Evolutionary conservation across 2,888 invertebrate species (phyloP), one percentile per base, ranked within the genome.

Genomic region (Acrobeloides nanus): DNA sequence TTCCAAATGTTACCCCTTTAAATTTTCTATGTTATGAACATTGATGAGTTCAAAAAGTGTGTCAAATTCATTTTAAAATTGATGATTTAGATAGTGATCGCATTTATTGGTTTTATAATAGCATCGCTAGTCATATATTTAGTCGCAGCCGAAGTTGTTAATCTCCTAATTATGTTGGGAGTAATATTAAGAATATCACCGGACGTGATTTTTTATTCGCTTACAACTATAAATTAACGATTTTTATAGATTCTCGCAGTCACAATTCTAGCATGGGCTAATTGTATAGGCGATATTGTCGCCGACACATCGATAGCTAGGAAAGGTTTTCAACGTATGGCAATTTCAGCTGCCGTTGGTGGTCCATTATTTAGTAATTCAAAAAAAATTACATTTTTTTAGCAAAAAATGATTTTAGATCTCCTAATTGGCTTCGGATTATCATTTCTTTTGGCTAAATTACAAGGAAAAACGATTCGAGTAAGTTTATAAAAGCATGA

Each of bases 311-410:
- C 80, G 5, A 77, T 83, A 59, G 82, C 83, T 1, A 74, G 75
- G 45, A 80, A 79, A 59, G 83, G 83, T 2, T 82, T 78, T 66
- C 80, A 82, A 0, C 76, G 79, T 48, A 83, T 83, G 81, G 83
- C 81, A 1, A 80, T 81, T 62, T 80, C 82, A 1, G 83, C 83
- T 0, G 83, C 82, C 49, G 82, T 81, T 67, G 83, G 83, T 18
- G 82, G 83, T 6, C 83, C 83, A 1, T 75, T 83, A 45, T 81
- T 84, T 64, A 83, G 81, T 82, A 76, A 40, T 56, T 42, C 42
- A 4, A 37, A 21, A 18, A 7, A 8, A 40, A 5, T 41, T 4
- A 7, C n/a, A n/a, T n/a, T n/a, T n/a, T n/a, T n/a, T n/a, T n/a
- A n/a, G n/a, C n/a, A n/a, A n/a, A n/a, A n/a, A n/a, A n/a, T n/a